phyloP scores from a whole-genome alignment of 2,113 vertebrate species.

The Ardeotis arabs region DNA sequence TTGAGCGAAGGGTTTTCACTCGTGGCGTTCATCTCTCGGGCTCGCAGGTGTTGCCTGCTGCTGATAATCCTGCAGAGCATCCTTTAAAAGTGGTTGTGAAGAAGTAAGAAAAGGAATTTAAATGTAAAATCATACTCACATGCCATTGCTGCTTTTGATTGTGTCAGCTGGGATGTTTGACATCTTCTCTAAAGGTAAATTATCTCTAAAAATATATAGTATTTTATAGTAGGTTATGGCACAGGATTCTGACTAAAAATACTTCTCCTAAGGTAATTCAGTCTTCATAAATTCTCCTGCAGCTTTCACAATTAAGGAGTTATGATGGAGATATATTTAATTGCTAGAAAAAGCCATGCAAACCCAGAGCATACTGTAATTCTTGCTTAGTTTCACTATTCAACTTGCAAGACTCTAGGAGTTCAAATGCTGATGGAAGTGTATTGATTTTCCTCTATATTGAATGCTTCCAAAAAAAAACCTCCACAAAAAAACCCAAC shows the following conservation, averaged over 20 bases:
- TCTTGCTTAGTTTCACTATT: constrained; percentile 64
- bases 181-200: not conserved
- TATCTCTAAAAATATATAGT: not conserved
- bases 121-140: not conserved
- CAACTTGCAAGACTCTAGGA: constrained; percentile 73
- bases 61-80: not conserved
- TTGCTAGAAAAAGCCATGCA: not conserved
- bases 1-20: not conserved
- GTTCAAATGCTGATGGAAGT: constrained; percentile 81
- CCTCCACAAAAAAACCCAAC: not conserved
- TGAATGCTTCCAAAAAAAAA: constrained; percentile 77
- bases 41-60: not conserved
- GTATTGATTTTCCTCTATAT: constrained; percentile 77
- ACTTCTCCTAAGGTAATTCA: not conserved
- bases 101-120: not conserved
- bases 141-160: not conserved
- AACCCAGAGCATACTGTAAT: not conserved
- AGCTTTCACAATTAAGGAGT: not conserved
- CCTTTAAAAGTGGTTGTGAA: not conserved
- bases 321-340: not conserved
- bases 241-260: not conserved
- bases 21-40: rapidly evolving
- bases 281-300: not conserved
- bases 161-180: not conserved
- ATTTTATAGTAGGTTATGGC: not conserved